These are phyloP conservation scores for Philaethria dido DNA, from an alignment of 2,888 invertebrate genomes.

Conservation along the genomic window DNA sequence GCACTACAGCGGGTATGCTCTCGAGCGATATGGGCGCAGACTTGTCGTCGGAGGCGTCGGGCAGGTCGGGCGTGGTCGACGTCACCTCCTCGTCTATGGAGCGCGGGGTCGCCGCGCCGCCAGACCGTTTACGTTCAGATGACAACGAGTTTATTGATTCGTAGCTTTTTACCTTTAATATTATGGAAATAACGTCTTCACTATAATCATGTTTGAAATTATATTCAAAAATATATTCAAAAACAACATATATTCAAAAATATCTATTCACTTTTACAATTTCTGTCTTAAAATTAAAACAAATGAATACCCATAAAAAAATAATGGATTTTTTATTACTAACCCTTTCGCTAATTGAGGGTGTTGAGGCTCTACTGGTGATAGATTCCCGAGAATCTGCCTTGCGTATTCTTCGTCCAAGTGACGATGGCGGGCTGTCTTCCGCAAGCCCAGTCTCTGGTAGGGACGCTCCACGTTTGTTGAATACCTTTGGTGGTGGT, in stretches of 20 bases:
- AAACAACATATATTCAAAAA: no score
- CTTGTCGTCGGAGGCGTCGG: conserved; percentile 65
- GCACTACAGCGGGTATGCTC: conserved; percentile 67
- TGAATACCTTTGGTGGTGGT: conserved; percentile 86
- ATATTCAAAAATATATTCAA: background rate
- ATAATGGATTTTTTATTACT: conserved; percentile 43
- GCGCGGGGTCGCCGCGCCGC: conserved; percentile 79
- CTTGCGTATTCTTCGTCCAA: conserved; percentile 70
- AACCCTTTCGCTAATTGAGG: conserved; percentile 80
- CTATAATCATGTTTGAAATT: no score
- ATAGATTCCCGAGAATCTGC: conserved; percentile 79
- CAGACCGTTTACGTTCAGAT: conserved; percentile 83
- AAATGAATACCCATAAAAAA: no score
- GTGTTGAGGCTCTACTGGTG: conserved; percentile 78
- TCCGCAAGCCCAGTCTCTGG: conserved; percentile 83
- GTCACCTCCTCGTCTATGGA: conserved; percentile 77
- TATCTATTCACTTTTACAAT: no score
- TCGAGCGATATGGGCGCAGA: conserved; percentile 74
- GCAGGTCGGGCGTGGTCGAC: conserved; percentile 69
- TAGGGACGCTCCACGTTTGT: conserved; percentile 79
- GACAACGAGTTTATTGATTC: conserved; percentile 86
- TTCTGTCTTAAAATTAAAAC: no score
- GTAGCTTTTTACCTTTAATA: conserved; percentile 85
- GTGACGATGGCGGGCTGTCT: conserved; percentile 78
- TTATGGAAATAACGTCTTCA: no score